A percentile compares a stretch with the other conserved stretches of the same genome.
phyloP scores from a whole-genome alignment of 1,140 invertebrate species.

The Habropoda laboriosa region DNA sequence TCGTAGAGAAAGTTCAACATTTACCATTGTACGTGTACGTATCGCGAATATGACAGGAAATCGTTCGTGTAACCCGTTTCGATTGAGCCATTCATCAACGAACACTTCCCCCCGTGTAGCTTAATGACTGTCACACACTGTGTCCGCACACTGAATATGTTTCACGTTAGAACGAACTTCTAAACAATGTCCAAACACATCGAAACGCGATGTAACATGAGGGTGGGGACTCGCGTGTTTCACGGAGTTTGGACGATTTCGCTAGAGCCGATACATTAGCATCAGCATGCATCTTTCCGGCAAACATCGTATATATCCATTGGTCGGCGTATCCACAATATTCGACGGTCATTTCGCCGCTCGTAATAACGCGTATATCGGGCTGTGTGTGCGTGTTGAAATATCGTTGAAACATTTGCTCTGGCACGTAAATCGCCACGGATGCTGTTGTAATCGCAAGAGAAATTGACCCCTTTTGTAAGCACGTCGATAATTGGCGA shows the following conservation, averaged over 20 bases:
- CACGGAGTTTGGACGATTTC: slow-evolving; percentile 9
- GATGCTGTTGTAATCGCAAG: slow-evolving; percentile 15
- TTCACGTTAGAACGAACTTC: slow-evolving; percentile 7
- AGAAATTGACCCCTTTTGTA: slow-evolving; percentile 31
- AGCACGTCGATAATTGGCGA: slow-evolving; percentile 14
- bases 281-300: slow-evolving; percentile 33
- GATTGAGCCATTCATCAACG: slow-evolving; percentile 1
- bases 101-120: background rate
- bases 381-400: slow-evolving; percentile 40
- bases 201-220: background rate
- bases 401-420: slow-evolving; percentile 45
- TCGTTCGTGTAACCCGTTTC: background rate
- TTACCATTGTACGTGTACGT: no score
- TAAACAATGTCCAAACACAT: slow-evolving; percentile 9
- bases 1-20: no score
- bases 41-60: no score
- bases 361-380: slow-evolving; percentile 37
- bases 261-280: slow-evolving; percentile 20
- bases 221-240: no score
- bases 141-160: background rate
- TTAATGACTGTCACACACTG: background rate
- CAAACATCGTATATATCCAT: slow-evolving; percentile 34
- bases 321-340: slow-evolving; percentile 23
- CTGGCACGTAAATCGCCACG: slow-evolving; percentile 23
- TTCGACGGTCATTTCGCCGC: slow-evolving; percentile 23